phyloP scores from a whole-genome alignment of 2,888 invertebrate genomes.

The Halictus ligatus region DNA sequence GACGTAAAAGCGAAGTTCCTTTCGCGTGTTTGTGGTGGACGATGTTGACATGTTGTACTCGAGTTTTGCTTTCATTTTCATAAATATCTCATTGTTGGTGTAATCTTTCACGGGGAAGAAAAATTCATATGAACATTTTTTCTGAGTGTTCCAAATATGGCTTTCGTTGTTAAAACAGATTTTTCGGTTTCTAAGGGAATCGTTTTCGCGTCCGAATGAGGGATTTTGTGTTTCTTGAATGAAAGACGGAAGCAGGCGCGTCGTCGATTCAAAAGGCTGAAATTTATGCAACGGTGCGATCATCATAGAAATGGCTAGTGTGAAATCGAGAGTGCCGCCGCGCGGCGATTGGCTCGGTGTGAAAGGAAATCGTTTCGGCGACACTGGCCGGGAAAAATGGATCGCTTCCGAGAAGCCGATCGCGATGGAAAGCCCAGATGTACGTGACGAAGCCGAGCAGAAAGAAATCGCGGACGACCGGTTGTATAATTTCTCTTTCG shows the following conservation, averaged over 20 bases:
- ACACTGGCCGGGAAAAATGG: slow-evolving; percentile 19
- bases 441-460: slow-evolving; percentile 47
- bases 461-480: slow-evolving; percentile 40
- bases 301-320: neutral
- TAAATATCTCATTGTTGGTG: neutral
- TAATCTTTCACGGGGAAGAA: no score
- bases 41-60: no score
- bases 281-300: neutral
- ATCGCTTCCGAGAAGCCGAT: slow-evolving; percentile 26
- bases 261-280: neutral
- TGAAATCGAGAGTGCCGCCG: neutral
- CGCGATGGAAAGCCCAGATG: slow-evolving; percentile 55
- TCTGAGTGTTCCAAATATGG: no score
- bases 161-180: no score
- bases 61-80: no score
- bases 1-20: neutral
- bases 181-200: no score
- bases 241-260: no score
- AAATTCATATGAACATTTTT: no score
- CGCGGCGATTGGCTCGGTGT: neutral
- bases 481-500: slow-evolving; percentile 65
- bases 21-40: neutral
- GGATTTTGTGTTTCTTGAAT: neutral
- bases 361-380: slow-evolving; percentile 16
- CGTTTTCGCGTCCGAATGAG: neutral